Base-by-base conservation (phyloP, 2,888 invertebrate genomes). In the Apamea crenata region DNA sequence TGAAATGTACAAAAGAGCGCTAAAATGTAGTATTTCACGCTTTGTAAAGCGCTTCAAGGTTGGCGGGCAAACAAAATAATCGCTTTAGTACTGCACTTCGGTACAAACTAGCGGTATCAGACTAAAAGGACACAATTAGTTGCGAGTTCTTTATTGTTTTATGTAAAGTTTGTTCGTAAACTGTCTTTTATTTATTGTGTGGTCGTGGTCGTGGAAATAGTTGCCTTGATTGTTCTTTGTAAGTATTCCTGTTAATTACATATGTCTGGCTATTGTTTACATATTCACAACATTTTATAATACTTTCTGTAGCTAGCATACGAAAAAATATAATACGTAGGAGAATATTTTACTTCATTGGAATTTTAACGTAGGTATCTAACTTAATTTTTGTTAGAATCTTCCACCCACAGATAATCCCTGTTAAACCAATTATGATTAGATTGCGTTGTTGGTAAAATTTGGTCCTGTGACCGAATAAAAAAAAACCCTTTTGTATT, bases 21-120 rank as follows among this genome's bases (percentile, higher is more conserved):
- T 80, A 75, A 80, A 87, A 83, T 81, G 83, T 53, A 67, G 50
- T 68, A 76, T 74, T 83, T 81, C 76, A 78, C 32, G 78, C 69
- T 83, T 77, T 76, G 75, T 70, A 76, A 53, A 81, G 50, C 59
- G 77, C 85, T 67, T 29, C n/a, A n/a, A 53, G 78, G 67, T 63
- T 69, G 47, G 59, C 59, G 44, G 18, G 29, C 74, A 79, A 50
- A 79, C 76, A 80, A 82, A 74, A 77, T 87, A 88, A 87, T 80
- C 71, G 59, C 78, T 84, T 84, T 84, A 68, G 36, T 81, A 77
- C 83, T 76, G 61, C 63, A 67, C 79, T 75, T 70, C 25, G 74
- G 77, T 69, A 68, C 63, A 53, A 81, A 79, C 69, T 80, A 77
- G 68, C 29, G 36, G 63, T 78, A 82, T 76, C 66, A 63, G 70